phyloP scores from a whole-genome alignment of 2,113 vertebrate species.

The Electrona antarctica region DNA sequence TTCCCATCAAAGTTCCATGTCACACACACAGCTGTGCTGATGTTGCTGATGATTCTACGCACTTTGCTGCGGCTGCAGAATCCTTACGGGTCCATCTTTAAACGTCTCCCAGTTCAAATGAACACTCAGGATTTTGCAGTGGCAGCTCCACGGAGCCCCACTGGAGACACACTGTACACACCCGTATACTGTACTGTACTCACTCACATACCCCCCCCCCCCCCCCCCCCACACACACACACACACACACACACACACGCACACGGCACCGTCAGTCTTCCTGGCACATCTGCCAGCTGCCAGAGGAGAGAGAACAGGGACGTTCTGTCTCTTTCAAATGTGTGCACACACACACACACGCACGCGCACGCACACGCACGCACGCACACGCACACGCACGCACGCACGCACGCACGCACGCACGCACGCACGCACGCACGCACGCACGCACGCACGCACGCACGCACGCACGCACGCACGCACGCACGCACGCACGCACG shows the following conservation, averaged over 20 bases:
- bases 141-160: too few relatives aligned
- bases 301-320: constrained; percentile 47
- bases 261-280: constrained; percentile 31
- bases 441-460: constrained; percentile 12
- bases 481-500: constrained; percentile 12
- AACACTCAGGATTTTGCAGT: too few relatives aligned
- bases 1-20: too few relatives aligned
- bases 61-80: too few relatives aligned
- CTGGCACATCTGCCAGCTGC: constrained; percentile 72
- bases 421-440: constrained; percentile 2
- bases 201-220: background rate
- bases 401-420: constrained; percentile 12
- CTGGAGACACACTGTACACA: background rate
- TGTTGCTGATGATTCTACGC: too few relatives aligned
- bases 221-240: constrained; percentile 13
- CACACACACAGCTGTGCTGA: too few relatives aligned
- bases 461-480: constrained; percentile 1
- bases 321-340: constrained; percentile 17
- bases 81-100: too few relatives aligned
- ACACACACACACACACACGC: constrained; percentile 6
- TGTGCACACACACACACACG: background rate
- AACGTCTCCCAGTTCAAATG: too few relatives aligned
- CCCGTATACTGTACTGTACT: background rate
- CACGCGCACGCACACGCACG: constrained; percentile 12
- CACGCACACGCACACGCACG: constrained; percentile 5